Base-by-base conservation (phyloP, 2,113 vertebrate species). In the Hyla sarda region DNA sequence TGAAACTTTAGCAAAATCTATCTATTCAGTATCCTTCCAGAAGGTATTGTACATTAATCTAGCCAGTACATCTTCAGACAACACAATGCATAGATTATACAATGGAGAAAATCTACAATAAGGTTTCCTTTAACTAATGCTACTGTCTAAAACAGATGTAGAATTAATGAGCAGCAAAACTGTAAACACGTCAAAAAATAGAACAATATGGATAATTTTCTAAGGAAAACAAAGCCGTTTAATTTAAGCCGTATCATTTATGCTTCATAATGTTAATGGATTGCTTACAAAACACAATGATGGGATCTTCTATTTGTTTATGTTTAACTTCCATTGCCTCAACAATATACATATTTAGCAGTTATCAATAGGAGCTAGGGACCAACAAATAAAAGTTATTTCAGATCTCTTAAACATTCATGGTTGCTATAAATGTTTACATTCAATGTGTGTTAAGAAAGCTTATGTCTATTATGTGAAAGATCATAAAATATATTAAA, bases 121-220 rank as follows among this genome's bases (percentile, higher is more conserved):
- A 25, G 54, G 77, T 62, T 80, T 62, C 58, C 34, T 80, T 62
- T 80, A 62, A 80, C 34, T n/a, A 37, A 58, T 37, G 30, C 52
- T 58, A 58, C 76, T 23, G 52, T 21, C 10, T 58, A 41, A 52
- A 79, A 41, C 76, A 79, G 76, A 80, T 80, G 54, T 60, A 62
- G 77, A 80, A 80, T 79, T 79, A 79, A 79, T 80, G 54, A 80
- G 54, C 56, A 80, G 34, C 77, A 62, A 60, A 58, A 79, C 54
- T 79, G 76, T 79, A 60, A 79, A 60, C 32, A 79, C 30, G 60
- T 79, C 19, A 34, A 78, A 28, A 56, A 25, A 32, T 79, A 6
- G 21, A 80, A 60, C n/a, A 34, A n/a, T 80, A 45, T 56, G 54
- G 45, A 80, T 60, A 62, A 80, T 56, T 41, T 79, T n/a, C 32